Evolutionary conservation across 1,140 invertebrate genomes (phyloP).

Genomic region (Drosophila insularis): DNA sequence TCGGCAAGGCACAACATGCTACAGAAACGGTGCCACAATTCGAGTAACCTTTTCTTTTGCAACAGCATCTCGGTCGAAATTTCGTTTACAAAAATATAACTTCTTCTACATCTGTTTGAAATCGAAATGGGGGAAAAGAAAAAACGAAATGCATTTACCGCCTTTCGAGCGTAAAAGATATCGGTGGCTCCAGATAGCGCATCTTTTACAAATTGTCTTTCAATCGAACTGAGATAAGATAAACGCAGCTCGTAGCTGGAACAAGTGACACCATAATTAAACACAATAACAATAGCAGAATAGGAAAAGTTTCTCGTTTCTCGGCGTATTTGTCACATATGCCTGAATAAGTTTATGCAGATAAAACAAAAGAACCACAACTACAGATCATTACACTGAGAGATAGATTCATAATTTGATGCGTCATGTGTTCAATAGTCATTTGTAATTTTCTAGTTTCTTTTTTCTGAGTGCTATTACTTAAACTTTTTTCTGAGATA

Average conservation of each 20-base stretch:
- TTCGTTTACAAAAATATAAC: neutral
- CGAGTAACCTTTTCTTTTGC: constrained; percentile 20
- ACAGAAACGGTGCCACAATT: constrained; percentile 51
- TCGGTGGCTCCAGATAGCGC: constrained; percentile 38
- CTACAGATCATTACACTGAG: neutral
- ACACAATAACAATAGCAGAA: constrained; percentile 8
- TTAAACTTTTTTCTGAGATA: too few species aligned
- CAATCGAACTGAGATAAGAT: constrained; percentile 49
- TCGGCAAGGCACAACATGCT: constrained; percentile 54
- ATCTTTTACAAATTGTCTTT: constrained; percentile 55
- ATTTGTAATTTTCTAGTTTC: too few species aligned
- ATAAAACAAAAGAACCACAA: neutral
- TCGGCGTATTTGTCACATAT: neutral
- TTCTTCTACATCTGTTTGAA: constrained; percentile 37
- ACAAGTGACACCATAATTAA: constrained; percentile 60
- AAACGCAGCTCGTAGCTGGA: constrained; percentile 1
- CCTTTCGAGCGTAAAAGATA: constrained; percentile 21
- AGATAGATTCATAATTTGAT: neutral
- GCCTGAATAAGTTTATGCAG: neutral
- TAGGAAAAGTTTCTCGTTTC: neutral
- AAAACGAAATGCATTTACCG: constrained; percentile 25
- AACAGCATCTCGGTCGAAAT: constrained; percentile 29
- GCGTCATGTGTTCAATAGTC: neutral
- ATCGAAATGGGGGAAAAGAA: neutral
- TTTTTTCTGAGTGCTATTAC: too few species aligned